These are phyloP conservation scores for Cataglyphis hispanica DNA, from an alignment of 1,140 invertebrate species.

Conservation along the genomic window DNA sequence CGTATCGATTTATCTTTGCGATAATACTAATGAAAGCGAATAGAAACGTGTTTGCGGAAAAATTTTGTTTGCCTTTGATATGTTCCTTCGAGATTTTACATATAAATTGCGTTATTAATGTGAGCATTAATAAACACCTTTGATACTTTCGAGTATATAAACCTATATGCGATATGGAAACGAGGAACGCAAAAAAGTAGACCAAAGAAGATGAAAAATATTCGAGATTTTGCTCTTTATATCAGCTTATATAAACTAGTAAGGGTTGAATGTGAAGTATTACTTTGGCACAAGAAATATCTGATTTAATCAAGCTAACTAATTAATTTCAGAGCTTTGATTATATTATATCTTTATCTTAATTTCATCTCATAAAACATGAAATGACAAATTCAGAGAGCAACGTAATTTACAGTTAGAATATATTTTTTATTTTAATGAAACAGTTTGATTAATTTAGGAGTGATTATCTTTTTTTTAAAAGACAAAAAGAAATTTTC, in stretches of 20 bases:
- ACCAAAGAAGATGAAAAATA: constrained; percentile 23
- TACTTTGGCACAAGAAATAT: constrained; percentile 15
- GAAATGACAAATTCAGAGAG: not conserved
- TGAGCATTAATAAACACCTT: constrained; percentile 52
- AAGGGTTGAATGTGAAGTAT: constrained; percentile 6
- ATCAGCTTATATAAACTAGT: constrained; percentile 13
- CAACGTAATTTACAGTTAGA: not conserved
- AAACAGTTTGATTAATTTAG: not conserved
- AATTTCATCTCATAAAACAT: not conserved
- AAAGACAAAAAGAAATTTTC: not conserved
- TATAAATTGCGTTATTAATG: constrained; percentile 63
- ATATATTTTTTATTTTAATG: not conserved
- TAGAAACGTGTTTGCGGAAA: constrained; percentile 26
- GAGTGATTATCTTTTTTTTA: not conserved
- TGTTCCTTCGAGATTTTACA: constrained; percentile 58
- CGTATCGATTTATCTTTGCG: constrained; percentile 36
- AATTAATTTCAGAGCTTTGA: not conserved
- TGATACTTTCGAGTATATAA: constrained; percentile 50
- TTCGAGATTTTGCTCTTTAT: constrained; percentile 6
- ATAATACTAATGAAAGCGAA: constrained; percentile 55
- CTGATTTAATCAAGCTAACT: constrained; percentile 17
- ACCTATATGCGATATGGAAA: constrained; percentile 45
- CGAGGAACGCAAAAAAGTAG: constrained; percentile 18
- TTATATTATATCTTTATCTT: not conserved
- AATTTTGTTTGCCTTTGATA: constrained; percentile 54